Evolutionary conservation across 2,888 invertebrate species (phyloP), one percentile per base, ranked within the genome.

Genomic region (Mythimna loreyi): DNA sequence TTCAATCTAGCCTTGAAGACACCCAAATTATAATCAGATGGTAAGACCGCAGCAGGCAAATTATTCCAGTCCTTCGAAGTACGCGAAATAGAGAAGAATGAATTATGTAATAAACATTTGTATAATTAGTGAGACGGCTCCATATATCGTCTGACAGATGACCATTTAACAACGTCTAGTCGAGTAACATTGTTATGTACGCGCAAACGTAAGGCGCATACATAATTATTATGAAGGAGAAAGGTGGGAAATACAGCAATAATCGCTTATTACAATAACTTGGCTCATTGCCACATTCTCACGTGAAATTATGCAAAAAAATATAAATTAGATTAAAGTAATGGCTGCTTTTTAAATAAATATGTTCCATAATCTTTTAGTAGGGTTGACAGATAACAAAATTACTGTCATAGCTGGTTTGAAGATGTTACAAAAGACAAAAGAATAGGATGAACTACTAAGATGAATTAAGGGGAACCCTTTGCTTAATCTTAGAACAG

Each of bases 151-250:
- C 72, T 74, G 75, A 69, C 73, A 74, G 74, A 67, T 69, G 63
- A 61, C 63, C 62, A 67, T 81, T 67, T 73, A 28, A 50, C 47
- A 77, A 67, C 76, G 75, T 75, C 81, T 67, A 70, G 68, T 62
- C 70, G 45, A 70, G 67, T 70, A 75, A 69, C 82, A 83, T 68
- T 78, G 74, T 76, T 78, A 82, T 65, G 76, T 57, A 57, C 57
- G 53, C 53, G 55, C 62, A 67, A 75, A 75, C 73, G 80, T 74
- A 71, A 74, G 58, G 49, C 9, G 80, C 70, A 82, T 78, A 70
- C 80, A 73, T 83, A 83, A 83, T 73, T 78, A 59, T 67, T 78
- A 59, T 67, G 47, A 53, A 78, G 74, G 55, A 74, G 75, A 82
- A 72, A 80, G 68, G 74, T 78, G 74, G 69, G 78, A 80, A 78